Evolutionary conservation across 2,888 invertebrate species (phyloP), one percentile per base, ranked within the genome.

Genomic region (Parthenolecanium corni): DNA sequence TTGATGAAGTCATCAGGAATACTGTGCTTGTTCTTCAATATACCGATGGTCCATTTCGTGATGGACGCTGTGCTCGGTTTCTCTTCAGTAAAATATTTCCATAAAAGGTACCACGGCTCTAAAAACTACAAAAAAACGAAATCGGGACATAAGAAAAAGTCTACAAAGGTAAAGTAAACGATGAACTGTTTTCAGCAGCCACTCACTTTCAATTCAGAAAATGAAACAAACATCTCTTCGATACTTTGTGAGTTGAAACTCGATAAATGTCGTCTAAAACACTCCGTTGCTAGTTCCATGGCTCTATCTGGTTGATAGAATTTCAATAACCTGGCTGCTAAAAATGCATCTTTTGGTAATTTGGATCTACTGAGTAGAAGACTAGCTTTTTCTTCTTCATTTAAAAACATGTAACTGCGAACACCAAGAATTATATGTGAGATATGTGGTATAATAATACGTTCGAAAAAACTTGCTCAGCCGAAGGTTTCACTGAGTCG

Each of bases 41-140:
- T 46, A 16, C 63, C 63, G 1, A 63, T 36, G 4, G 54, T 4
- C 63, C 63, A 63, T n/a, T 63, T 53, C 16, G 53, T 53, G 12
- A 63, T 20, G 12, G 46, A 25, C 6, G 46, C 53, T 3, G 53
- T 53, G 23, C 23, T 53, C 1, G 53, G 38, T 36, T 44, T 20
- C 36, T 53, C 31, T 38, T 47, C 31, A 23, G 52, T 44, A 25
- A 63, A 53, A 63, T 63, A 53, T 16, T 63, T 63, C 4, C 44
- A 25, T 3, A 36, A 18, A 16, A 47, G 20, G 36, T 63, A 38
- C 63, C 63, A 63, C 20, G 63, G 53, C 47, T 63, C 21, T 9
- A 52, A 42, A 21, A 46, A 53, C 54, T 63, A 24, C 4, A 52
- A 24, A 4, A 42, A 42, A 38, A 14, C 38, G 14, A 38, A 11